phyloP scores from a whole-genome alignment of 2,113 vertebrate genomes.

The Apteryx owenii region DNA sequence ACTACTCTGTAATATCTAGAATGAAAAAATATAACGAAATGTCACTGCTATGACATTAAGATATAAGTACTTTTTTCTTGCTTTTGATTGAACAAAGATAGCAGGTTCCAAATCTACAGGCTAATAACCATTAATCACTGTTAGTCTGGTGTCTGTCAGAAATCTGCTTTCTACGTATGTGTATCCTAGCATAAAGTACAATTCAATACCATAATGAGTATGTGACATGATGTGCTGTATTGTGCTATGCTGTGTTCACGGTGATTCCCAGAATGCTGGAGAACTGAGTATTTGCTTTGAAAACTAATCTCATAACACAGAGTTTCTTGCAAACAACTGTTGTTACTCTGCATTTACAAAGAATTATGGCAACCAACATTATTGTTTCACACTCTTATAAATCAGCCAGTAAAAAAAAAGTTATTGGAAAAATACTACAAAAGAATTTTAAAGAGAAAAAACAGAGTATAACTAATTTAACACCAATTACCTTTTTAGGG shows the following conservation, averaged over 20 bases:
- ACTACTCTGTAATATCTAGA: neutral
- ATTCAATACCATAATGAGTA: slow-evolving; percentile 26
- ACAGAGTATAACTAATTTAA: neutral
- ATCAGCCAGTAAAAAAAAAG: neutral
- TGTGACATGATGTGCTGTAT: neutral
- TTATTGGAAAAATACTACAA: neutral
- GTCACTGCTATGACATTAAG: neutral
- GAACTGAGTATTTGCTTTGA: neutral
- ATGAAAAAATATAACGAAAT: slow-evolving; percentile 7
- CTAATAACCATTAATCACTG: slow-evolving; percentile 44
- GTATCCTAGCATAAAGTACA: slow-evolving; percentile 12
- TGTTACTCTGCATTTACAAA: neutral
- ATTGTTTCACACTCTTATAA: neutral
- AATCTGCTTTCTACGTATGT: neutral
- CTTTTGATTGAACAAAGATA: slow-evolving; percentile 53
- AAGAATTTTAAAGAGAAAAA: neutral
- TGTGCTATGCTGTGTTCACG: rapidly evolving
- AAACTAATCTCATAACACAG: neutral
- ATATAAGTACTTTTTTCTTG: neutral
- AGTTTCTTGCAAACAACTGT: neutral
- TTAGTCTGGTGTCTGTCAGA: slow-evolving; percentile 38
- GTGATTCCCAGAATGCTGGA: neutral
- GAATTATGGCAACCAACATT: neutral
- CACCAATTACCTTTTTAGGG: neutral
- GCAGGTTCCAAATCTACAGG: neutral